These are phyloP conservation scores for Carterocephalus palaemon DNA, from an alignment of 2,888 invertebrate genomes.

Conservation along the genomic window DNA sequence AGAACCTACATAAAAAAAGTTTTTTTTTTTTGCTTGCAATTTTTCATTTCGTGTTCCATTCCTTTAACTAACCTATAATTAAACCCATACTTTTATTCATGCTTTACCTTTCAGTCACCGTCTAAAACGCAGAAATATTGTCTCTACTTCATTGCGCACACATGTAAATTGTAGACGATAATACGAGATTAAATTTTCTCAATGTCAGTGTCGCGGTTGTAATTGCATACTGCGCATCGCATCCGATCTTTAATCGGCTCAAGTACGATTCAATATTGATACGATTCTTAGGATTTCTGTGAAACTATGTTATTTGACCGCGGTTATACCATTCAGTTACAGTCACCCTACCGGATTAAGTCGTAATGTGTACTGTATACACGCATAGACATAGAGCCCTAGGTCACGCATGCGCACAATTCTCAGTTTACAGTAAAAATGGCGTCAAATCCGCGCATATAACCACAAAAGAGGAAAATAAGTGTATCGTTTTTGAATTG, in stretches of 20 bases:
- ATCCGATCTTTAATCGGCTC: constrained; percentile 6
- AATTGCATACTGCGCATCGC: constrained; percentile 11
- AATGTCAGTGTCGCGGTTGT: constrained; percentile 16
- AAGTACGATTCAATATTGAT: constrained; percentile 10
- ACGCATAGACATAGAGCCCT: too few relatives aligned
- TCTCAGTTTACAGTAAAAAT: constrained; percentile 41
- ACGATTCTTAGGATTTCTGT: constrained; percentile 2
- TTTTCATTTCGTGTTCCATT: too few relatives aligned
- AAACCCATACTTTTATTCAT: background rate
- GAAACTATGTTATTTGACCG: constrained; percentile 10
- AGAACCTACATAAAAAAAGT: too few relatives aligned
- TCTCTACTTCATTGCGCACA: constrained; percentile 2
- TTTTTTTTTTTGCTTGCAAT: too few relatives aligned
- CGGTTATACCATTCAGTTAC: constrained; percentile 13
- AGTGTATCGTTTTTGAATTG: constrained; percentile 20
- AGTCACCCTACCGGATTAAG: constrained; percentile 52
- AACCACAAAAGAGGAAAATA: constrained; percentile 23
- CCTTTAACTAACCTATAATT: too few relatives aligned
- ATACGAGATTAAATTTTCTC: constrained; percentile 21
- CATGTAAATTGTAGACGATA: constrained; percentile 2
- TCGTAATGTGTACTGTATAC: too few relatives aligned
- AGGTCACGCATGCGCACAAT: constrained; percentile 56
- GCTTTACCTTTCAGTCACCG: background rate
- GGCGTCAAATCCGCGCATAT: constrained; percentile 45
- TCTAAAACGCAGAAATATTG: constrained; percentile 14